Base-by-base conservation (phyloP, 2,113 vertebrate genomes). In the Engraulis encrasicolus region DNA sequence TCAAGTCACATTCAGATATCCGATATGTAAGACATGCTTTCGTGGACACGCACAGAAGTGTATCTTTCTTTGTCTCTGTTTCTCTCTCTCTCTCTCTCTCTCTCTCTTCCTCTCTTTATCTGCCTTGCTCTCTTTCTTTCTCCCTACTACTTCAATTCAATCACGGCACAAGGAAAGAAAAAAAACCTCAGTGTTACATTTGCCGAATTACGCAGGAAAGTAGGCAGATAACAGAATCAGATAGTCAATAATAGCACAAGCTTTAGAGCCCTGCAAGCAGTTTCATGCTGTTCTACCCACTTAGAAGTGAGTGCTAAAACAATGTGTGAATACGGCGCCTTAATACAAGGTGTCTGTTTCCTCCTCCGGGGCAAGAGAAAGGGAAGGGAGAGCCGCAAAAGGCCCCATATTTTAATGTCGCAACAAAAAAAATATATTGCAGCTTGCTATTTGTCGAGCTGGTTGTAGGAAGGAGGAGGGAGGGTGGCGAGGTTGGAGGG, bases 281-380 rank as follows among this genome's bases (percentile, higher is more conserved):
- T 74, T 34, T 31, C 66, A 74, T 74, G 66, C 66, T 74, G 66
- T 74, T 74, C 34, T 74, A 74, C 66, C 61, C 66, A 74, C 66
- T 74, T 74, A 74, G 66, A 74, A 81, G 50, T 66, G 80, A 81
- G 49, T 52, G 50, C 34, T 88, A 87, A 91, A 91, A 86, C 80
- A 31, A 85, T 88, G 85, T 83, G 88, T 87, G 88, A 91, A 92
- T 91, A 91, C 86, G 83, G 84, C 88, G 85, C 27, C 83, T 77
- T 88, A 89, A 91, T 91, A 86, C 78, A 78, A 89, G 87, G 88
- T 91, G 90, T 92, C 89, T 92, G 85, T 87, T 91, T 92, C 91
- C 91, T 83, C 89, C 92, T 90, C 79, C 82, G 11, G 89, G 90
- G 88, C 87, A 89, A 40, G 80, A 84, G 88, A 58, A 50, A 58